Evolutionary conservation across 2,113 vertebrate genomes (phyloP).

Genomic region (Empidonax alnorum): DNA sequence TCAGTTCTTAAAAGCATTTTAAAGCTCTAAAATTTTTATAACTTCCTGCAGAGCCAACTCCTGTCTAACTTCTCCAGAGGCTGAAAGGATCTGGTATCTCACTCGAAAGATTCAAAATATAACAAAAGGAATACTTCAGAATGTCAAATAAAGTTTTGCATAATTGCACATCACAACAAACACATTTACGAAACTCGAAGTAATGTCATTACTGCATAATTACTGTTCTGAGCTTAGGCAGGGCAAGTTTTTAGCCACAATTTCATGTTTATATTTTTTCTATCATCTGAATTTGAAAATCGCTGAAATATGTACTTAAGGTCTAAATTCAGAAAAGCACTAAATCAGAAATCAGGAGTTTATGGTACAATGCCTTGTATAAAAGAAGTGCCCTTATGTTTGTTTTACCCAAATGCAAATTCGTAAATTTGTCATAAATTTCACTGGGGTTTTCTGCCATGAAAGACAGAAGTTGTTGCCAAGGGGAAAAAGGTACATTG

Average conservation of each 20-base stretch:
- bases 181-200: not conserved
- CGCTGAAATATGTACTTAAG: not conserved
- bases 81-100: not conserved
- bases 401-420: not conserved
- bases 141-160: not conserved
- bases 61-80: not conserved
- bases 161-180: not conserved
- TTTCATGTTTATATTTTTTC: not conserved
- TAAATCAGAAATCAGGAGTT: not conserved
- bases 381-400: not conserved
- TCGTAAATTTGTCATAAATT: not conserved
- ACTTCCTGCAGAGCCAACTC: not conserved
- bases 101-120: not conserved
- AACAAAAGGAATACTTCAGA: not conserved
- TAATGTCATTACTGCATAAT: not conserved
- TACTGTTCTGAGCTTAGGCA: not conserved
- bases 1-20: not conserved
- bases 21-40: not conserved
- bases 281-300: not conserved
- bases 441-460: not conserved
- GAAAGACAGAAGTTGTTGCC: not conserved
- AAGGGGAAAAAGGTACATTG: not conserved
- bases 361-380: accelerated
- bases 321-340: not conserved
- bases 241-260: not conserved